Conservation (phyloP, 2,113 vertebrate species). For the Catharus fuscescens region DNA sequence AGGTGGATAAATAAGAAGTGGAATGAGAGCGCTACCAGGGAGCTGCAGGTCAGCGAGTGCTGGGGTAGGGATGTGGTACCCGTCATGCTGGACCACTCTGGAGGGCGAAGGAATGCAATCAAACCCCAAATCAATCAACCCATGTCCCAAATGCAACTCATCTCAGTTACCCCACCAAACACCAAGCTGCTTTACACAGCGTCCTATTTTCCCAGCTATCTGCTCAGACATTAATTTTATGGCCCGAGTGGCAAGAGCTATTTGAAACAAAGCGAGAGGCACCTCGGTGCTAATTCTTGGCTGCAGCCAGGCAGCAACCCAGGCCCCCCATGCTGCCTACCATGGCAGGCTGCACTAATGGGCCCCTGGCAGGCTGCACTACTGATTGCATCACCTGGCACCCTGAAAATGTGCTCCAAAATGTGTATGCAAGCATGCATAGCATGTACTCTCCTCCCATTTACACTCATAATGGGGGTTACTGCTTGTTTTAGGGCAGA, state of each 20-base stretch:
- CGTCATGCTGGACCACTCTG: fast-evolving
- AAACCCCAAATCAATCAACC: neutral
- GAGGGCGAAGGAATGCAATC: neutral
- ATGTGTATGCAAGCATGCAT: fast-evolving
- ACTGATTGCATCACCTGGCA: neutral
- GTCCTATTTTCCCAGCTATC: neutral
- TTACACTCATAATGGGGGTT: fast-evolving
- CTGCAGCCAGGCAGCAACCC: neutral
- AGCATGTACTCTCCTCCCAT: neutral
- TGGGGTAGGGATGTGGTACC: neutral
- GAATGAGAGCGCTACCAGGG: neutral
- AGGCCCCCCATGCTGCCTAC: neutral
- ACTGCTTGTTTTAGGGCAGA: neutral
- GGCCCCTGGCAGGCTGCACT: neutral
- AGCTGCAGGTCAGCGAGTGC: neutral
- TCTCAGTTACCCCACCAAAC: neutral
- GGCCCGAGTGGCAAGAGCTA: neutral
- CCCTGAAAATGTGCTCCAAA: neutral
- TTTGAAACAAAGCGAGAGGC: neutral
- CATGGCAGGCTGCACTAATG: neutral
- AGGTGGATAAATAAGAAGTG: neutral
- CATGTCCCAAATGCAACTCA: neutral
- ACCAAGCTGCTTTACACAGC: fast-evolving
- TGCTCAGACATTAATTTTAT: conserved; percentile 17
- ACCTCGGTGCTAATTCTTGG: neutral